These are phyloP conservation scores for Petrocephalus schoutedeni DNA, from an alignment of 2,797 vertebrate species.

Conservation along the genomic window DNA sequence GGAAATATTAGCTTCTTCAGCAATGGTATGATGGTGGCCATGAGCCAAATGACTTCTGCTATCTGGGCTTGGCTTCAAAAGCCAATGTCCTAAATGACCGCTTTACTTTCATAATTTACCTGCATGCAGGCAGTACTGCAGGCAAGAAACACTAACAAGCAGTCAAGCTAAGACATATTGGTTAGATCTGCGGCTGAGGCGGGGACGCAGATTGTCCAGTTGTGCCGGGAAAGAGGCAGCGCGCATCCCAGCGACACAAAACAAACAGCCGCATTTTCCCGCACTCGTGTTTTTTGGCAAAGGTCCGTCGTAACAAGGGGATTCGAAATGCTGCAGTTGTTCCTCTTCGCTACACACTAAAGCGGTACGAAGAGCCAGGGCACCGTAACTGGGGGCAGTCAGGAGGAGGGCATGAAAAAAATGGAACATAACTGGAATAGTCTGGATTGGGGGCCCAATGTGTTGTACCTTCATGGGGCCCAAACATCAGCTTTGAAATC, in stretches of 20 bases:
- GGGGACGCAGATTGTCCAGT: neutral
- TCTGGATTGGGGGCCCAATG: neutral
- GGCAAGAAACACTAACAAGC: neutral
- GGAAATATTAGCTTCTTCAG: neutral
- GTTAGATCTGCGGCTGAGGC: no score
- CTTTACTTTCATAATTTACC: neutral
- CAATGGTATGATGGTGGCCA: neutral
- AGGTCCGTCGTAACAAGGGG: neutral
- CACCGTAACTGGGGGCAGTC: neutral
- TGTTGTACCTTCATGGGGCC: neutral
- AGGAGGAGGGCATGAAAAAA: neutral
- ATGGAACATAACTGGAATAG: neutral
- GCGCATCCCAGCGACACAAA: neutral
- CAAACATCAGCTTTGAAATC: neutral
- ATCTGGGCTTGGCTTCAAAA: neutral
- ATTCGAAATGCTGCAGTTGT: neutral
- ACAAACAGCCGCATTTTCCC: neutral
- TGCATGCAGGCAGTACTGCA: neutral
- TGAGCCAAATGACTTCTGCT: neutral
- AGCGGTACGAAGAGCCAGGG: neutral
- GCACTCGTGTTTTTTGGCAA: neutral
- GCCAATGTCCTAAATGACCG: neutral
- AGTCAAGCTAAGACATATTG: neutral
- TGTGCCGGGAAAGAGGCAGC: neutral
- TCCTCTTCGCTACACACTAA: neutral